Conservation (phyloP, 2,113 vertebrate species). For the Uropsilus gracilis region DNA sequence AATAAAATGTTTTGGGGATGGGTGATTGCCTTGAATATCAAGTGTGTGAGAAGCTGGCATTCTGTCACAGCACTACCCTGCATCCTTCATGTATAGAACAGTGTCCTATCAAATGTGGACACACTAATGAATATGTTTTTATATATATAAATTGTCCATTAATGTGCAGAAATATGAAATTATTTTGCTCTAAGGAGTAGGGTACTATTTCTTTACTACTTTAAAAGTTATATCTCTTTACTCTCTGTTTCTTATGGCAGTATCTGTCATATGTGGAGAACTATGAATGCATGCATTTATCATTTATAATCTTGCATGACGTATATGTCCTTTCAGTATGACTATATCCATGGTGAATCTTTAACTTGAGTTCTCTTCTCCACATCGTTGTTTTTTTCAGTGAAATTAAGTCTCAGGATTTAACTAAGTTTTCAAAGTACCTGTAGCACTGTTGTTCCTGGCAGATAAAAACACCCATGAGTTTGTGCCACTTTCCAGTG, state of each 20-base stretch:
- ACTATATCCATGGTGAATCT: background rate
- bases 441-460: background rate
- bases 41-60: background rate
- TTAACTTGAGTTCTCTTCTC: background rate
- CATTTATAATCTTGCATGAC: background rate
- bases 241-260: background rate
- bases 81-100: background rate
- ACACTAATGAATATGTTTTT: background rate
- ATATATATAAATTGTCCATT: too few species aligned
- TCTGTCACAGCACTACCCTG: background rate
- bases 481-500: slow-evolving; percentile 27
- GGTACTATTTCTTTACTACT: background rate
- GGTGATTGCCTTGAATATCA: background rate
- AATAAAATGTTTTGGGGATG: background rate
- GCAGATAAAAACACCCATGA: background rate
- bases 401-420: background rate
- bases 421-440: slow-evolving; percentile 35
- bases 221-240: background rate
- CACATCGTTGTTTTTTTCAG: slow-evolving; percentile 34
- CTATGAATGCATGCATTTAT: background rate
- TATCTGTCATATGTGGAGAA: background rate
- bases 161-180: too few species aligned
- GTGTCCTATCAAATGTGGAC: background rate
- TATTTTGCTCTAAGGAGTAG: background rate
- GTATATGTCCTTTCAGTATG: background rate